Evolutionary conservation across 2,113 vertebrate genomes (phyloP).

Genomic region (Colinus virginianus): DNA sequence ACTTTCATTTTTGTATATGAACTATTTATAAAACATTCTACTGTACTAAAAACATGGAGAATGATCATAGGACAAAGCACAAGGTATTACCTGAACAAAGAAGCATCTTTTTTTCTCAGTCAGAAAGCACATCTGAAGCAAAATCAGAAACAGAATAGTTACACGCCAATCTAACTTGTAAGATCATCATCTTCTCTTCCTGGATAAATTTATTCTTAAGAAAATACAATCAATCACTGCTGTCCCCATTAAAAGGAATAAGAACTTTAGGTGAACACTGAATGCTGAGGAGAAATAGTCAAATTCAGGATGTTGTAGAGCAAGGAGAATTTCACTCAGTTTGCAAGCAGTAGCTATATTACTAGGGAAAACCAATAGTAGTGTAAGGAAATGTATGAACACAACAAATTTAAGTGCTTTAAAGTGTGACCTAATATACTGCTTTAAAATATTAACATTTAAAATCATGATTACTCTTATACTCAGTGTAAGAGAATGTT

Average conservation of each 20-base stretch:
- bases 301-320: not conserved
- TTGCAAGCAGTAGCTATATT: not conserved
- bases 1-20: not conserved
- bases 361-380: not conserved
- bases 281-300: not conserved
- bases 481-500: not conserved
- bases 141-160: not conserved
- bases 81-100: not conserved
- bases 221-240: not conserved
- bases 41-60: not conserved
- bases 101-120: not conserved
- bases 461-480: not conserved
- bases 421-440: constrained; percentile 10
- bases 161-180: accelerated
- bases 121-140: not conserved
- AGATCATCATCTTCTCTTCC: not conserved
- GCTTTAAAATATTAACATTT: constrained; percentile 50
- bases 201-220: not conserved
- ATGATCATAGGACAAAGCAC: not conserved
- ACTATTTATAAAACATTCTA: not conserved
- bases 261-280: not conserved
- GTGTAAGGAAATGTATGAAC: not conserved
- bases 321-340: not conserved
- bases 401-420: constrained; percentile 5
- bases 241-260: not conserved